Conservation (phyloP, 2,888 invertebrate genomes). For the Sericinus montela region DNA sequence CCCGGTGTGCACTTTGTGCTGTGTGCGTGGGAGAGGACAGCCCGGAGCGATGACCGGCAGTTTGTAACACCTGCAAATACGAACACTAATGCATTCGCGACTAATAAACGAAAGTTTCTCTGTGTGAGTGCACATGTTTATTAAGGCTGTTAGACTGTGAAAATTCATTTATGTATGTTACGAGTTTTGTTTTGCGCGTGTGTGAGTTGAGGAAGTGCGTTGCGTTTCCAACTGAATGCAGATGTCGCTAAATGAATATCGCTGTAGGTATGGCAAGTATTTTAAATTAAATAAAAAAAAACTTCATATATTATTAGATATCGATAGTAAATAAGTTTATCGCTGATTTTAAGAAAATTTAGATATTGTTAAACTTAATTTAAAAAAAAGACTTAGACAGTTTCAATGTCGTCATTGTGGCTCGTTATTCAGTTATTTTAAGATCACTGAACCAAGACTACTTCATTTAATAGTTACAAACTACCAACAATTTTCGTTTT, state of each 20-base stretch:
- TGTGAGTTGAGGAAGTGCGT: constrained; percentile 23
- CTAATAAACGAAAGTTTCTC: constrained; percentile 41
- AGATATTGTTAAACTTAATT: too few relatives aligned
- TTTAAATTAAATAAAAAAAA: too few relatives aligned
- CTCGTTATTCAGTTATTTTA: too few relatives aligned
- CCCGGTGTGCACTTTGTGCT: constrained; percentile 21
- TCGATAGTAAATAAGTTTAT: too few relatives aligned
- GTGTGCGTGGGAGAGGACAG: constrained; percentile 24
- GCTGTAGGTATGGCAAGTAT: neutral
- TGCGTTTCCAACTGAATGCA: constrained; percentile 5
- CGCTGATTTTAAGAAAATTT: too few relatives aligned
- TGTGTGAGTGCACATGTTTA: constrained; percentile 42
- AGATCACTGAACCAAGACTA: too few relatives aligned
- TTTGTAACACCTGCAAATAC: constrained; percentile 68
- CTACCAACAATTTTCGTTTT: too few relatives aligned
- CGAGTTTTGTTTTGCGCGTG: constrained; percentile 15
- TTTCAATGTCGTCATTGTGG: too few relatives aligned
- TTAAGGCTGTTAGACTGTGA: constrained; percentile 27
- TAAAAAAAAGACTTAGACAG: too few relatives aligned
- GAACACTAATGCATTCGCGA: constrained; percentile 50
- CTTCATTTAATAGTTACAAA: too few relatives aligned
- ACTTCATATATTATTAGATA: too few relatives aligned
- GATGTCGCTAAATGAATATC: constrained; percentile 2
- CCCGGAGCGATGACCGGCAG: constrained; percentile 63
- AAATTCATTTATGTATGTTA: constrained; percentile 23